Conservation (phyloP, 2,888 invertebrate species). For the Tuberolachnus salignus region DNA sequence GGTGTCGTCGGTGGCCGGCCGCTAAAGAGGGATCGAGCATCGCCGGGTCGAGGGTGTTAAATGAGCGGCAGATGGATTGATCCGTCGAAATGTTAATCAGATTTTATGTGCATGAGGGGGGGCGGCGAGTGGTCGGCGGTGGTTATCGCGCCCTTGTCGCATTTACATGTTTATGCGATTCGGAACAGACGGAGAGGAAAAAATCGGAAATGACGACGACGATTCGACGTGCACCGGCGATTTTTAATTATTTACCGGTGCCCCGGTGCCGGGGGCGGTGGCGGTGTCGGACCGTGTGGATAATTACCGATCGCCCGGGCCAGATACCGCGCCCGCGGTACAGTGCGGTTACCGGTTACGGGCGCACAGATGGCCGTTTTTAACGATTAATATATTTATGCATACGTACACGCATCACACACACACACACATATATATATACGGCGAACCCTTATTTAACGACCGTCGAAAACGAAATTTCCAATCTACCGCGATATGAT, state of each 20-base stretch:
- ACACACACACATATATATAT: background rate
- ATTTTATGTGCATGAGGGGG: background rate
- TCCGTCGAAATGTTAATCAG: slow-evolving; percentile 57
- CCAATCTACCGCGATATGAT: slow-evolving; percentile 1
- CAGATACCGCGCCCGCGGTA: slow-evolving; percentile 21
- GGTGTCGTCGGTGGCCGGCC: slow-evolving; percentile 10
- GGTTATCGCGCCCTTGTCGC: slow-evolving; percentile 48
- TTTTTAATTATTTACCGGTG: slow-evolving; percentile 55
- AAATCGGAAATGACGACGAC: slow-evolving; percentile 45
- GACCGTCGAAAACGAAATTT: slow-evolving; percentile 3
- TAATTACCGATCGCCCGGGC: slow-evolving; percentile 47
- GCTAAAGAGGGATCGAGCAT: slow-evolving; percentile 24
- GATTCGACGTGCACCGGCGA: slow-evolving; percentile 54
- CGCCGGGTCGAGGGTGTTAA: slow-evolving; percentile 52
- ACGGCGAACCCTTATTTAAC: background rate
- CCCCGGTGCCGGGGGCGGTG: background rate
- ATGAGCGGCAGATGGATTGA: slow-evolving; percentile 56
- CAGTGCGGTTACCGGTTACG: background rate
- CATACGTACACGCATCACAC: background rate
- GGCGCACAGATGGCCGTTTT: slow-evolving; percentile 45
- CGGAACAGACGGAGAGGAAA: slow-evolving; percentile 52
- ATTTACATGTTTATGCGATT: slow-evolving; percentile 55
- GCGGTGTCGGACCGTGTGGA: slow-evolving; percentile 27
- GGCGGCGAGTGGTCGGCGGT: background rate
- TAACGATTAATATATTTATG: background rate